phyloP scores from a whole-genome alignment of 92 coral and sea anemone genomes.

The Bergia puertoricense region DNA sequence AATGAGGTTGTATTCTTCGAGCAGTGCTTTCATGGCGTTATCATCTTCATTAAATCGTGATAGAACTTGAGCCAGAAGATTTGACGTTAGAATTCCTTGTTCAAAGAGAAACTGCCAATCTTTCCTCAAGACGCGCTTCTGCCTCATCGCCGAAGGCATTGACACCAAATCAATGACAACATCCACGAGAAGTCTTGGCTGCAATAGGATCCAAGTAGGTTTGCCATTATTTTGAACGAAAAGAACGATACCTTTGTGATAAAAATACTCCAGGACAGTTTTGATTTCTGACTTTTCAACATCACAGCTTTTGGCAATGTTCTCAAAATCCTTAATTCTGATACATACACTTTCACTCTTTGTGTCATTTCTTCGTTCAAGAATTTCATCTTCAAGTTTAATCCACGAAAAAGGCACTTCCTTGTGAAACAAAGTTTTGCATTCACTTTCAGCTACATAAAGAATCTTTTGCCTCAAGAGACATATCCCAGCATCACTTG shows the following conservation, averaged over 20 bases:
- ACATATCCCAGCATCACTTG: constrained; percentile 44
- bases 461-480: constrained; percentile 36
- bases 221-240: constrained; percentile 45
- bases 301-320: background rate
- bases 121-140: constrained; percentile 39
- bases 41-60: constrained; percentile 29
- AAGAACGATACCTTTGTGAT: constrained; percentile 51
- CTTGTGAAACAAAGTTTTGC: constrained; percentile 9
- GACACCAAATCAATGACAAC: constrained; percentile 35
- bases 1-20: constrained; percentile 58
- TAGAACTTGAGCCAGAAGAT: constrained; percentile 44
- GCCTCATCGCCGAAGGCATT: constrained; percentile 3
- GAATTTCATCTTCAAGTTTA: constrained; percentile 54
- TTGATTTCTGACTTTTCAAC: constrained; percentile 4
- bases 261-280: constrained; percentile 51
- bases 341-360: constrained; percentile 7
- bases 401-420: constrained; percentile 61
- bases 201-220: constrained; percentile 52
- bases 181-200: constrained; percentile 55
- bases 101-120: constrained; percentile 50
- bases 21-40: constrained; percentile 48
- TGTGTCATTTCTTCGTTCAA: background rate
- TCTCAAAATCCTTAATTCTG: constrained; percentile 12
- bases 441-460: constrained; percentile 30
- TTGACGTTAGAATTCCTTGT: constrained; percentile 51